These are phyloP conservation scores for Epicauta chinensis DNA, from an alignment of 1,140 invertebrate species.

Conservation along the genomic window DNA sequence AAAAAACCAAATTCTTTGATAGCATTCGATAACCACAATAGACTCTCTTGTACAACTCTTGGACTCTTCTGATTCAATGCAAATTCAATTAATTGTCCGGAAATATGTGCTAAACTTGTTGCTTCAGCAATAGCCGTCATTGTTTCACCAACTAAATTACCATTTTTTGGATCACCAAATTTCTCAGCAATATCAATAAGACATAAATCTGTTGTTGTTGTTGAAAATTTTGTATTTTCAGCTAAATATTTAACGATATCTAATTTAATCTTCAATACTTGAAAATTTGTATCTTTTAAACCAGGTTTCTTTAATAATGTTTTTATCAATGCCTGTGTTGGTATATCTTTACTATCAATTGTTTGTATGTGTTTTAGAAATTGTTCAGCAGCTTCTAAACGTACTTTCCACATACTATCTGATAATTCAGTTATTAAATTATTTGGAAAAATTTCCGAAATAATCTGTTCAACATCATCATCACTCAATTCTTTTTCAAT, in stretches of 20 bases:
- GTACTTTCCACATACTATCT: slow-evolving; percentile 81
- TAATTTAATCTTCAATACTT: slow-evolving; percentile 79
- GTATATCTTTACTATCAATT: slow-evolving; percentile 57
- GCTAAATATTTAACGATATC: slow-evolving; percentile 73
- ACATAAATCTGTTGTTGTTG: slow-evolving; percentile 66
- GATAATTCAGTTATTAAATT: slow-evolving; percentile 61
- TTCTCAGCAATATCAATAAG: slow-evolving; percentile 78
- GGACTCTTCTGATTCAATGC: slow-evolving; percentile 84
- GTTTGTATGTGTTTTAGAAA: slow-evolving; percentile 57
- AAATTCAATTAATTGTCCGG: slow-evolving; percentile 61
- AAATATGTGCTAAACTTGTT: slow-evolving; percentile 67
- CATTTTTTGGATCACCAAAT: slow-evolving; percentile 78
- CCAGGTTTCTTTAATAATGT: slow-evolving; percentile 80
- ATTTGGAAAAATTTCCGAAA: slow-evolving; percentile 53
- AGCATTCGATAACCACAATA: slow-evolving; percentile 70
- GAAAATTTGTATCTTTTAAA: slow-evolving; percentile 88
- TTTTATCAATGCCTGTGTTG: slow-evolving; percentile 69
- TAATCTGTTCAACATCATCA: slow-evolving; percentile 69
- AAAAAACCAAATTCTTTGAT: slow-evolving; percentile 80
- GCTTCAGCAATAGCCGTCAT: slow-evolving; percentile 72
- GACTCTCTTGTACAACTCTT: slow-evolving; percentile 80
- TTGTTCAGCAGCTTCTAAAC: slow-evolving; percentile 71
- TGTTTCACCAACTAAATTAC: slow-evolving; percentile 59
- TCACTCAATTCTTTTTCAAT: slow-evolving; percentile 51
- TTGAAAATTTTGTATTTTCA: slow-evolving; percentile 66